Evolutionary conservation across 2,797 vertebrate species (phyloP).

Genomic region (Silurus lanzhouensis): DNA sequence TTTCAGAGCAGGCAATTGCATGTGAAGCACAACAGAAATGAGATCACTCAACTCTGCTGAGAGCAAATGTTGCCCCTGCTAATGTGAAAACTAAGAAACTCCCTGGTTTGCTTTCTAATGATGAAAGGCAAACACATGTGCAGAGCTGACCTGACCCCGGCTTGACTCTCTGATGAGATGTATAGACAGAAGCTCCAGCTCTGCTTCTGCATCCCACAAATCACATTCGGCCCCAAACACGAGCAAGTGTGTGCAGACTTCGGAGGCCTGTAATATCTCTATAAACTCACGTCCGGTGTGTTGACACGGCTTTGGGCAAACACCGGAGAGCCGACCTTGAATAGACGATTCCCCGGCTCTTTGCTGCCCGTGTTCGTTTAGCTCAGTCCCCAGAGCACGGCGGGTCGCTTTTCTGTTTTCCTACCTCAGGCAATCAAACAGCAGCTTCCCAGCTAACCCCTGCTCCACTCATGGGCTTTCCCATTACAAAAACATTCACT

Average conservation of each 20-base stretch:
- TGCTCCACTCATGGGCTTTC: constrained; percentile 65
- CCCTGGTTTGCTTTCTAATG: constrained; percentile 77
- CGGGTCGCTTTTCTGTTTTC: constrained; percentile 72
- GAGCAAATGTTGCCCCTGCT: constrained; percentile 66
- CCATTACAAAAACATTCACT: constrained; percentile 74
- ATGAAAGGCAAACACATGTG: constrained; percentile 79
- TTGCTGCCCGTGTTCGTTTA: constrained; percentile 61
- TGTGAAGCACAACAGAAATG: constrained; percentile 63
- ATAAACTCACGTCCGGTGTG: constrained; percentile 77
- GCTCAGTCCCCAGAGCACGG: constrained; percentile 66
- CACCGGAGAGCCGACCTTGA: constrained; percentile 72
- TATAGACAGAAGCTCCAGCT: constrained; percentile 66
- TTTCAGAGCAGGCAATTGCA: neutral
- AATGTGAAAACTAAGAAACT: constrained; percentile 66
- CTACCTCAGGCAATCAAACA: constrained; percentile 69
- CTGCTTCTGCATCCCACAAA: constrained; percentile 67
- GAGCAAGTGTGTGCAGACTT: constrained; percentile 46
- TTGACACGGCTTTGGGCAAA: constrained; percentile 78
- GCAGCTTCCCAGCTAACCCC: constrained; percentile 64
- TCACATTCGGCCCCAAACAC: constrained; percentile 50
- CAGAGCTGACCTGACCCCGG: constrained; percentile 71
- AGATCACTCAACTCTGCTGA: constrained; percentile 66
- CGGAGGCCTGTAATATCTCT: constrained; percentile 75
- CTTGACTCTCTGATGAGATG: constrained; percentile 69
- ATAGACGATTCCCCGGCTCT: constrained; percentile 65